Base-by-base conservation (phyloP, 2,888 invertebrate genomes). In the Nomada ferruginata region DNA sequence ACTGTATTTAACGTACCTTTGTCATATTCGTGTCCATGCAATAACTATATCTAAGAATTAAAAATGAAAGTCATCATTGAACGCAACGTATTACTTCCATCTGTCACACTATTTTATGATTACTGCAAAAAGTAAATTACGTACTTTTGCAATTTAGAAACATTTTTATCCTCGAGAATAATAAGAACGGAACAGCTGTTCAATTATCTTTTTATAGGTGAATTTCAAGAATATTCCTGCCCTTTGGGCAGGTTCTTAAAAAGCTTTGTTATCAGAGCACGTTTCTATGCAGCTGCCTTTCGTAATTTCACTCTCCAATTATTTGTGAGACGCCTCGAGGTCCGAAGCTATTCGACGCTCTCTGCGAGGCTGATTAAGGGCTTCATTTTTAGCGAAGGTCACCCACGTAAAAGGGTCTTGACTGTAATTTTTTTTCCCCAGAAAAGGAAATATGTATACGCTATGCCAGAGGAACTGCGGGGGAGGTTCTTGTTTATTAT, bases 241-340 rank as follows among this genome's bases (percentile, higher is more conserved):
- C 69, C 69, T 81, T 81, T 77, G 79, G 57, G 53, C 57, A 65
- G 72, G 71, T 79, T 72, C 68, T 72, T 65, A 69, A 79, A 79
- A 72, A 74, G 73, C 84, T 85, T 84, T 82, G 72, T 84, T 85
- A 79, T 42, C 60, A 71, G 61, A 63, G 74, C 71, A 79, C 80
- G 73, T 86, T 73, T 57, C 63, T 52, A 60, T 70, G 55, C 55
- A 76, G 47, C 44, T 44, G 65, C 76, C 53, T 50, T 72, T 42
- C 76, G 85, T 82, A 85, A 85, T 85, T 83, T 83, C 70, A 72
- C 77, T 82, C 79, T 76, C 68, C 72, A 79, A 85, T 87, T 85
- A 84, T 87, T 80, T 75, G 77, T 15, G 65, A 81, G 29, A 71
- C 69, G 50, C 18, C 63, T 47, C 29, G 26, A 75, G 66, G 74